Evolutionary conservation across 2,888 invertebrate species (phyloP).

Genomic region (Pollenia labialis): DNA sequence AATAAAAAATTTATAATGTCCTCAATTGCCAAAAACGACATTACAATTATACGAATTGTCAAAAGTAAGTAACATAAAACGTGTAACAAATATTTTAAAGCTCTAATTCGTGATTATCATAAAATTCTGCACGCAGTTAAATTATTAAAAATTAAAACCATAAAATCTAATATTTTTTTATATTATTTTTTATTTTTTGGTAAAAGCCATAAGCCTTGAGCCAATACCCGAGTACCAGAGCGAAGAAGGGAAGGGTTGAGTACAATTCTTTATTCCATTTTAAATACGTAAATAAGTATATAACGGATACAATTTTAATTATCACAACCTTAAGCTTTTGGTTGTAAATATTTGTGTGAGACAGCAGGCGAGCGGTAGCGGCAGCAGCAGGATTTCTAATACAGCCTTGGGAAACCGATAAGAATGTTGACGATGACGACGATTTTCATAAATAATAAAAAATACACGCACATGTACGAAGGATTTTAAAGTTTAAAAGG

Average conservation of each 20-base stretch:
- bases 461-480: conserved; percentile 44
- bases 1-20: neutral
- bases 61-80: conserved; percentile 60
- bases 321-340: conserved; percentile 83
- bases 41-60: conserved; percentile 54
- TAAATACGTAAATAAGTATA: conserved; percentile 75
- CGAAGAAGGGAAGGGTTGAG: conserved; percentile 41
- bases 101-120: conserved; percentile 69
- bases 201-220: conserved; percentile 71
- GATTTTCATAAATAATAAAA: conserved; percentile 82
- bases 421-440: conserved; percentile 77
- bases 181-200: conserved; percentile 71
- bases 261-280: conserved; percentile 44
- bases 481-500: conserved; percentile 46
- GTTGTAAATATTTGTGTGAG: conserved; percentile 82
- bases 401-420: conserved; percentile 70
- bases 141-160: conserved; percentile 82
- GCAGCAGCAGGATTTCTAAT: conserved; percentile 10
- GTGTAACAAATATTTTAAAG: conserved; percentile 70
- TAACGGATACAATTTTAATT: conserved; percentile 83
- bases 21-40: conserved; percentile 44
- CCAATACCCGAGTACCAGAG: conserved; percentile 24
- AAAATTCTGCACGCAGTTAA: conserved; percentile 74
- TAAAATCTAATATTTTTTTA: conserved; percentile 79
- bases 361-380: conserved; percentile 71